Base-by-base conservation (phyloP, 2,113 vertebrate species). In the Mixornis gularis region DNA sequence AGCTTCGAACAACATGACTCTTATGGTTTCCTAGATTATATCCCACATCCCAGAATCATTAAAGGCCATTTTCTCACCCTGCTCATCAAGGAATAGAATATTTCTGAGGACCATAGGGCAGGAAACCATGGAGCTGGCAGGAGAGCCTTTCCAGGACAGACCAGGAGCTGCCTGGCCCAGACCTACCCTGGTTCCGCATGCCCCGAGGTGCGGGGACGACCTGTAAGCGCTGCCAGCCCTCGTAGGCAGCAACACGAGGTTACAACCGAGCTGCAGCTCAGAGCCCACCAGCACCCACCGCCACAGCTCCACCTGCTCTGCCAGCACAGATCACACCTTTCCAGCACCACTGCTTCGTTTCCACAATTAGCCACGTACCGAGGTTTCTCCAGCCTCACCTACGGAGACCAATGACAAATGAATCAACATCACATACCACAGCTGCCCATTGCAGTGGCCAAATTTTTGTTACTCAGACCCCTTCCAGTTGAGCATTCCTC, bases 1-100 rank as follows among this genome's bases (percentile, higher is more conserved):
- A 85, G 92, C 94, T 81, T 71, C 27, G 48, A 92, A 74, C 7
- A 59, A 92, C 84, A 77, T 62, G 74, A 85, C 65, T 52, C 70
- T 36, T 34, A 22, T 0, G 0, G 36, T 7, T 46, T 51, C 52
- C 55, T 3, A 38, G 43, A 12, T 29, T 24, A 63, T 3, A 71
- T 64, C 55, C 38, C 52, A 6, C 44, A 46, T 43, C 59, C 43
- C 10, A 8, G 64, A 17, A 26, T 6, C 20, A 3, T 10, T 11
- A 13, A 32, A 41, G 12, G 48, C 32, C 64, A 8, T 4, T 44
- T n/a, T 32, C 79, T 25, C 53, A 77, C 12, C 9, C 18, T 52
- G 63, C 14, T 6, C 24, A 40, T 41, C 32, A 44, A 5, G 0
- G 26, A 9, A 4, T 5, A 15, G 60, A 41, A 19, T 18, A 6